Evolutionary conservation across 2,888 invertebrate genomes (phyloP).

Genomic region (Phortica okadai): DNA sequence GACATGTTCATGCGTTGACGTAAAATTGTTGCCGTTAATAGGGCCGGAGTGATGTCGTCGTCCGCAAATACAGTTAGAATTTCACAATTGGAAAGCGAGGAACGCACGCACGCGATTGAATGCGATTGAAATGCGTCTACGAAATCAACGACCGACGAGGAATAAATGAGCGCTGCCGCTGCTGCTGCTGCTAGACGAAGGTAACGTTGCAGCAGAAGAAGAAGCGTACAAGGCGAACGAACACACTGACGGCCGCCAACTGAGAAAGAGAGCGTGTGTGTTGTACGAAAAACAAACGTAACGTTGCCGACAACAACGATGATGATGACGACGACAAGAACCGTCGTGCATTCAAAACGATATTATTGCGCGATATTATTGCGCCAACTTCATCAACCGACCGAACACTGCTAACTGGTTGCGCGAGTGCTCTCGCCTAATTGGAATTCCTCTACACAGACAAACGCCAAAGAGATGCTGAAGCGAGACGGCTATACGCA

Average conservation of each 20-base stretch:
- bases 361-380: slow-evolving; percentile 70
- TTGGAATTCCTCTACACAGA: slow-evolving; percentile 62
- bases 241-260: slow-evolving; percentile 42
- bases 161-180: slow-evolving; percentile 38
- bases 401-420: slow-evolving; percentile 75
- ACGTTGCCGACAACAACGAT: too few species aligned
- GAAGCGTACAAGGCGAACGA: slow-evolving; percentile 27
- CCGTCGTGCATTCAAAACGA: slow-evolving; percentile 31
- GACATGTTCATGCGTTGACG: neutral
- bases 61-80: slow-evolving; percentile 18
- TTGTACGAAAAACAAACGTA: too few species aligned
- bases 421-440: slow-evolving; percentile 40
- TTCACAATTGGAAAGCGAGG: slow-evolving; percentile 48
- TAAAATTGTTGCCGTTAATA: neutral
- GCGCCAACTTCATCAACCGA: slow-evolving; percentile 71
- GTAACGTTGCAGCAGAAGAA: slow-evolving; percentile 37
- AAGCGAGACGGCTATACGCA: slow-evolving; percentile 28
- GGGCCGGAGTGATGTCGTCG: neutral
- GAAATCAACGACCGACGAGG: slow-evolving; percentile 57
- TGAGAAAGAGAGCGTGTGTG: neutral
- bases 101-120: slow-evolving; percentile 41
- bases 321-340: too few species aligned
- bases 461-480: slow-evolving; percentile 50
- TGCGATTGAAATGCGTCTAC: slow-evolving; percentile 52
- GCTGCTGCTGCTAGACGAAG: neutral